These are phyloP conservation scores for Melospiza georgiana DNA, from an alignment of 2,113 vertebrate genomes.

Conservation along the genomic window DNA sequence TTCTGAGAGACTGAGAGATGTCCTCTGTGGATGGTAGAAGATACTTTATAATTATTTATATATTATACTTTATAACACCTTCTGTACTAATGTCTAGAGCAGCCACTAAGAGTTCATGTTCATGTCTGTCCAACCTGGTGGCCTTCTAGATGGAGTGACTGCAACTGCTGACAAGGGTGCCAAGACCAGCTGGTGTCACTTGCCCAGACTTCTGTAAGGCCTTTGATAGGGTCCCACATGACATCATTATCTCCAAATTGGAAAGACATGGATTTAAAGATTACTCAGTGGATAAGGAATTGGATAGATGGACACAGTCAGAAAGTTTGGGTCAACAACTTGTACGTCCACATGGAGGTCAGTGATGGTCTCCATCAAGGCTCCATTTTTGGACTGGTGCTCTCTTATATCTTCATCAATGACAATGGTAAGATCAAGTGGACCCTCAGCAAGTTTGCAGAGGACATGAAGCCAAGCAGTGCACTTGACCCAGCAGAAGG, in stretches of 20 bases:
- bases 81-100: not conserved
- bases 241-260: not conserved
- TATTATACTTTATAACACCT: not conserved
- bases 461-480: not conserved
- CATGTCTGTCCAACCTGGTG: no score
- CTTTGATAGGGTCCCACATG: not conserved
- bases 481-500: not conserved
- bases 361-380: not conserved
- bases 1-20: not conserved
- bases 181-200: not conserved
- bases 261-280: not conserved
- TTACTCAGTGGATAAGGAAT: not conserved
- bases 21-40: not conserved
- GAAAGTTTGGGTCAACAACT: not conserved
- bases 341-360: rapidly evolving
- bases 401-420: not conserved
- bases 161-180: not conserved
- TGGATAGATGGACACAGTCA: not conserved
- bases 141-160: not conserved
- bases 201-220: not conserved
- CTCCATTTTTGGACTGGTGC: not conserved
- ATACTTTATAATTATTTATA: not conserved
- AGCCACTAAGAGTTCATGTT: not conserved
- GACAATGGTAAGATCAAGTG: not conserved
- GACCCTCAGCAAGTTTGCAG: not conserved